Evolutionary conservation across 2,113 vertebrate genomes (phyloP).

Genomic region (Larimichthys polyactis): DNA sequence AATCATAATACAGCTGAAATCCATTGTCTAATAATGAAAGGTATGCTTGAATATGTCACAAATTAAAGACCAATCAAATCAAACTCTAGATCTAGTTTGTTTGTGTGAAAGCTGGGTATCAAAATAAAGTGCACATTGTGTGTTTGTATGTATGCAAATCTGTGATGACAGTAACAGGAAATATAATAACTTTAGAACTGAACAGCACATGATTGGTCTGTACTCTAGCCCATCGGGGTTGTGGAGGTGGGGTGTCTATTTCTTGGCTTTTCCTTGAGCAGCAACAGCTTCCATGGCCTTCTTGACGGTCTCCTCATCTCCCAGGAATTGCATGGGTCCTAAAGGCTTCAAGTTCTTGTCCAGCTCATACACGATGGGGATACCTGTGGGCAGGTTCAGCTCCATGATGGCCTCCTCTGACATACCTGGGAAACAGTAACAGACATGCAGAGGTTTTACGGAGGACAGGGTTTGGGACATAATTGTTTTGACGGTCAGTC

Average conservation of each 20-base stretch:
- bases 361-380: slow-evolving; percentile 96
- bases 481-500: too few species aligned
- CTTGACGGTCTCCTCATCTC: slow-evolving; percentile 95
- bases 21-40: slow-evolving; percentile 49
- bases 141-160: slow-evolving; percentile 21
- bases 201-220: slow-evolving; percentile 38
- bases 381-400: slow-evolving; percentile 96
- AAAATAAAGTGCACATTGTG: slow-evolving; percentile 61
- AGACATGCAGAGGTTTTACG: background rate
- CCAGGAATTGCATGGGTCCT: slow-evolving; percentile 95
- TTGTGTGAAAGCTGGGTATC: slow-evolving; percentile 12
- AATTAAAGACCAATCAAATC: slow-evolving; percentile 46
- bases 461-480: too few species aligned
- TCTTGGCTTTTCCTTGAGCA: slow-evolving; percentile 94
- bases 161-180: slow-evolving; percentile 41
- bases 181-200: slow-evolving; percentile 37
- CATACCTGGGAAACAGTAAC: slow-evolving; percentile 81
- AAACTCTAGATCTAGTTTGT: slow-evolving; percentile 11
- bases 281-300: slow-evolving; percentile 99
- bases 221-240: background rate
- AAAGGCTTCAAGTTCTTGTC: slow-evolving; percentile 97
- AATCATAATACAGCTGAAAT: slow-evolving; percentile 32
- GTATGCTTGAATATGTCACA: slow-evolving; percentile 33
- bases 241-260: slow-evolving; percentile 63
- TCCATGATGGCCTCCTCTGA: slow-evolving; percentile 98